Evolutionary conservation across 1,140 invertebrate species (phyloP).

Genomic region (Ceratina calcarata): DNA sequence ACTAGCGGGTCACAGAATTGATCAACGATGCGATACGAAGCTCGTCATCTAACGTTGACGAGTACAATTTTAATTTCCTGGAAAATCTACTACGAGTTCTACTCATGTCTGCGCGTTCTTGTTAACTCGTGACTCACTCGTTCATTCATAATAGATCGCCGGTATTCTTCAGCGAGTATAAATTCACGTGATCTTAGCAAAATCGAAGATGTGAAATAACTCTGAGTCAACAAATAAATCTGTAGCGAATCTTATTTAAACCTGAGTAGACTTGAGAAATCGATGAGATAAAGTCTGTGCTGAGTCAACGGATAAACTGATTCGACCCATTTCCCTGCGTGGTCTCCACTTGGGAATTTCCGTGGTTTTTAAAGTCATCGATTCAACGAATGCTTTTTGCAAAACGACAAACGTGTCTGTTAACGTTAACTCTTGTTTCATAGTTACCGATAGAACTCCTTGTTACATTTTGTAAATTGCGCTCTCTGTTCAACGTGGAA

Average conservation of each 20-base stretch:
- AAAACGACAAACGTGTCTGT: too few species aligned
- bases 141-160: constrained; percentile 5
- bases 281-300: too few species aligned
- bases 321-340: too few species aligned
- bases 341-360: too few species aligned
- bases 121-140: constrained; percentile 15
- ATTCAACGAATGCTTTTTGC: too few species aligned
- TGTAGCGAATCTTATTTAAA: background rate
- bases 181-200: background rate
- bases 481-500: too few species aligned
- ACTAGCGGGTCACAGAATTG: background rate
- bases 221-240: background rate
- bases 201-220: background rate
- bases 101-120: background rate
- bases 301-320: too few species aligned
- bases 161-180: background rate
- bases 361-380: too few species aligned
- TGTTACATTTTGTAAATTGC: too few species aligned
- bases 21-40: background rate
- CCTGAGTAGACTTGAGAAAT: too few species aligned
- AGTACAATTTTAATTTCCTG: background rate
- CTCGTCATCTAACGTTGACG: background rate
- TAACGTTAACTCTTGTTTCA: too few species aligned
- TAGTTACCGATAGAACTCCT: too few species aligned
- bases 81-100: background rate